Percentiles rank a stretch among this genome's conserved stretches.
phyloP scores from a whole-genome alignment of 2,113 vertebrate species.

The Nanorana parkeri region DNA sequence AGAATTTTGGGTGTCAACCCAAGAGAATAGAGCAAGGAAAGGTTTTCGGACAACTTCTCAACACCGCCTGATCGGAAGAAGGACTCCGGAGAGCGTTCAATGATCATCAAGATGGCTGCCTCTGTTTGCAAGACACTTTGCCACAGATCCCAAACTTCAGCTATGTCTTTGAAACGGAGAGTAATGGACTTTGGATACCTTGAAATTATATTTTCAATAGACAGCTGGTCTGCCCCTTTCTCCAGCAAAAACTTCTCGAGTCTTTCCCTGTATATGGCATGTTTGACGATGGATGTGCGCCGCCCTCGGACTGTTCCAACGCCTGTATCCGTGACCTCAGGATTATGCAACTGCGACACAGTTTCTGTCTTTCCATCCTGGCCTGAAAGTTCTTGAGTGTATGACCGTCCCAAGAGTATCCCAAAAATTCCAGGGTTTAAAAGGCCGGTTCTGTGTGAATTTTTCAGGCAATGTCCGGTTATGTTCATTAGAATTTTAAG shows the following conservation, averaged over 20 bases:
- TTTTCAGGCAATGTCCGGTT: conserved; percentile 52
- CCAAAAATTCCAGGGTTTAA: conserved; percentile 29
- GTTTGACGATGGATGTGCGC: conserved; percentile 74
- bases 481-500: conserved; percentile 51
- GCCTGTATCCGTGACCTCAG: conserved; percentile 76
- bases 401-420: conserved; percentile 44
- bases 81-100: conserved; percentile 77
- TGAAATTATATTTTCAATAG: conserved; percentile 77
- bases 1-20: conserved; percentile 72
- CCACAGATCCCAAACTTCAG: conserved; percentile 80
- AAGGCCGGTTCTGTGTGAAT: conserved; percentile 46
- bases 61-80: conserved; percentile 83
- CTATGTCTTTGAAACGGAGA: conserved; percentile 70
- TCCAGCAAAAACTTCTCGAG: conserved; percentile 73
- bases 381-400: conserved; percentile 43
- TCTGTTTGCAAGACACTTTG: conserved; percentile 72
- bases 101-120: conserved; percentile 73
- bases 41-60: conserved; percentile 76
- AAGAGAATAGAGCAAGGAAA: conserved; percentile 73
- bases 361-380: conserved; percentile 64
- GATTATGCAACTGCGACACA: conserved; percentile 69
- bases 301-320: conserved; percentile 70
- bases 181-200: conserved; percentile 77
- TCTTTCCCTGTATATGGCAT: conserved; percentile 70
- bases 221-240: conserved; percentile 71